Percentiles rank a stretch among this genome's conserved stretches.
Conservation (phyloP, 2,888 invertebrate genomes). For the Sphecodes monilicornis region DNA sequence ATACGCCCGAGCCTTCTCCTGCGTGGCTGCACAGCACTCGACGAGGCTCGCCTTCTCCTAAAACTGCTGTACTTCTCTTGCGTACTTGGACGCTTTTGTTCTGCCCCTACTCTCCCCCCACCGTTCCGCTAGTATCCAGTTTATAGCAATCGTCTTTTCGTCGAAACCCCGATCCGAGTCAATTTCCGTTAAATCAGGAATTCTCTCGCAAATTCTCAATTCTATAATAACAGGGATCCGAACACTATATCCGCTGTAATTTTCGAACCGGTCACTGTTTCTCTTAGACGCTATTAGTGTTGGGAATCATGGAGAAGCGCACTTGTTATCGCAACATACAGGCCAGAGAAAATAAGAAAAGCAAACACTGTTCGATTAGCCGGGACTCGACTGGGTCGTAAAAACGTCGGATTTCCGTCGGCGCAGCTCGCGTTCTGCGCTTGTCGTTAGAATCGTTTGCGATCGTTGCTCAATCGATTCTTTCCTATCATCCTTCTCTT, state of each 20-base stretch:
- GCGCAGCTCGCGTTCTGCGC: background rate
- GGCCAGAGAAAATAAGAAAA: background rate
- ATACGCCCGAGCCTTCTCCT: slow-evolving; percentile 24
- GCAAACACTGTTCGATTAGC: background rate
- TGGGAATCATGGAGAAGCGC: background rate
- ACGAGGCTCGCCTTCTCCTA: slow-evolving; percentile 23
- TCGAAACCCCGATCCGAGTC: slow-evolving; percentile 5
- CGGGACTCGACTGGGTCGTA: background rate
- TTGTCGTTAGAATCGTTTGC: background rate
- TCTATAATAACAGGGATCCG: background rate
- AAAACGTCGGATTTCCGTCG: background rate
- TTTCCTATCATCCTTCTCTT: background rate
- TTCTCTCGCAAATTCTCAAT: background rate
- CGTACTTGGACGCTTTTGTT: slow-evolving; percentile 37
- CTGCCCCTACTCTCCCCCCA: background rate
- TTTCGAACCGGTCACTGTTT: background rate
- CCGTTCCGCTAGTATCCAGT: background rate
- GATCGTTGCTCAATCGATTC: background rate
- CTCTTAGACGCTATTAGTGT: background rate
- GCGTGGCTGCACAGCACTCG: slow-evolving; percentile 10
- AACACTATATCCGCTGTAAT: background rate
- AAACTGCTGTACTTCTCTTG: slow-evolving; percentile 42
- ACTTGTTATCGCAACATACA: background rate
- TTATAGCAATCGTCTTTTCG: background rate
- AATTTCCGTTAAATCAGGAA: background rate